A percentile compares a stretch with the other conserved stretches of the same genome.
phyloP scores from a whole-genome alignment of 64 coral and sea anemone genomes.

The Pachyseris speciosa region DNA sequence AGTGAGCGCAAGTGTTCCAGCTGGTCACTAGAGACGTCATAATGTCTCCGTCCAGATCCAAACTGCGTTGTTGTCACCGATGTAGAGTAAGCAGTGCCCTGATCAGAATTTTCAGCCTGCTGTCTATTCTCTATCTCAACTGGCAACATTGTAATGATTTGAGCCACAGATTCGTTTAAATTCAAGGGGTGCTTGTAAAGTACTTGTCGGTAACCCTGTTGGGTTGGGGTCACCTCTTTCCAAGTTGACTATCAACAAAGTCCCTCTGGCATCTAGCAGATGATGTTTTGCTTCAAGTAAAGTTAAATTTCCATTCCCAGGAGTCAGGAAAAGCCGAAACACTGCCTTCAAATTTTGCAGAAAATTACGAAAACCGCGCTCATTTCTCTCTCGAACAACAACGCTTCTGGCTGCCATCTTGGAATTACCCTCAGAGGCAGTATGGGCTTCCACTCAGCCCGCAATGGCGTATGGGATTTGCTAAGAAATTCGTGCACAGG shows the following conservation, averaged over 20 bases:
- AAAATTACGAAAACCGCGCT: constrained; percentile 6
- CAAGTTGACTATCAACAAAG: constrained; percentile 19
- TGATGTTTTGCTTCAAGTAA: constrained; percentile 3
- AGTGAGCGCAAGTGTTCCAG: constrained; percentile 64
- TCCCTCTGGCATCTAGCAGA: constrained; percentile 63
- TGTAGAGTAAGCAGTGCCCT: neutral
- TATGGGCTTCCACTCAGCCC: too few relatives aligned
- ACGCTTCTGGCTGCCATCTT: neutral
- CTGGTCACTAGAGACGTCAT: constrained; percentile 50
- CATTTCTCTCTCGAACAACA: too few relatives aligned
- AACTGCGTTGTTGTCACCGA: constrained; percentile 26
- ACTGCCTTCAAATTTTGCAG: constrained; percentile 25
- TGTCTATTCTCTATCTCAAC: neutral
- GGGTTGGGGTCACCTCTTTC: constrained; percentile 11
- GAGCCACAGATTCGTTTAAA: constrained; percentile 26
- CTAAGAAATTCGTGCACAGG: too few relatives aligned
- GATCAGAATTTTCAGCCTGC: neutral
- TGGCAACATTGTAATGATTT: neutral
- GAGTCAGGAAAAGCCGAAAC: neutral
- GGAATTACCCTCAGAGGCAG: neutral
- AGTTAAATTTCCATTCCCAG: neutral
- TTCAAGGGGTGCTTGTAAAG: constrained; percentile 30
- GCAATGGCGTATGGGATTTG: too few relatives aligned
- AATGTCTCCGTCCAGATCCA: constrained; percentile 32
- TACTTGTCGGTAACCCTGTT: neutral